phyloP scores from a whole-genome alignment of 2,797 vertebrate species.

The Amblyopsis hoosieri region DNA sequence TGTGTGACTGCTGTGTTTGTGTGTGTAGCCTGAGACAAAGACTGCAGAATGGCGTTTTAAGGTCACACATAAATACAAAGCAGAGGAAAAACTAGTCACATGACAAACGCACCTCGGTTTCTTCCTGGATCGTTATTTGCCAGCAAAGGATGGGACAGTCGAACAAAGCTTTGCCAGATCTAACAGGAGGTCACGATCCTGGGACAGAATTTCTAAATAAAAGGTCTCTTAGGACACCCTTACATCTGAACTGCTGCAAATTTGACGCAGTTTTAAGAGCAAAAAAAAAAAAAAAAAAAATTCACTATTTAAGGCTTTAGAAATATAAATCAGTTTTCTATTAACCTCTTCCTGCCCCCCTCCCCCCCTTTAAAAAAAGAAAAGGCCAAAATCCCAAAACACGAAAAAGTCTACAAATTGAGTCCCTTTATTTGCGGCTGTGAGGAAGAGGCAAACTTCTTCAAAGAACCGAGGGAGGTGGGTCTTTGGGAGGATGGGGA shows the following conservation, averaged over 20 bases:
- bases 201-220: constrained; percentile 46
- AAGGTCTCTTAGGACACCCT: constrained; percentile 63
- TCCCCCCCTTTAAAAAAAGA: constrained; percentile 65
- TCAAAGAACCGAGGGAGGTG: constrained; percentile 27
- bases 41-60: constrained; percentile 17
- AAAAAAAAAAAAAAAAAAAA: constrained; percentile 46
- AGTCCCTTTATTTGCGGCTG: constrained; percentile 51
- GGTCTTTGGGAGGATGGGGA: neutral
- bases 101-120: constrained; percentile 12
- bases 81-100: constrained; percentile 13
- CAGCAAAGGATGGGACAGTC: constrained; percentile 6
- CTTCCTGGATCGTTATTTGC: constrained; percentile 1
- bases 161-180: constrained; percentile 26
- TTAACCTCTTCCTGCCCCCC: constrained; percentile 5
- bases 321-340: constrained; percentile 84
- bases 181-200: constrained; percentile 24
- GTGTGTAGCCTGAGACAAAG: constrained; percentile 15
- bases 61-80: constrained; percentile 12
- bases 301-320: constrained; percentile 76
- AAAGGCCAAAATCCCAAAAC: constrained; percentile 71
- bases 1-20: constrained; percentile 18
- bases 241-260: constrained; percentile 40
- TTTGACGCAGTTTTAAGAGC: constrained; percentile 43
- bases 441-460: constrained; percentile 35
- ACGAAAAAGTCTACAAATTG: constrained; percentile 58